These are phyloP conservation scores for Acestrorhynchus altus DNA, from an alignment of 2,797 vertebrate species.

Conservation along the genomic window DNA sequence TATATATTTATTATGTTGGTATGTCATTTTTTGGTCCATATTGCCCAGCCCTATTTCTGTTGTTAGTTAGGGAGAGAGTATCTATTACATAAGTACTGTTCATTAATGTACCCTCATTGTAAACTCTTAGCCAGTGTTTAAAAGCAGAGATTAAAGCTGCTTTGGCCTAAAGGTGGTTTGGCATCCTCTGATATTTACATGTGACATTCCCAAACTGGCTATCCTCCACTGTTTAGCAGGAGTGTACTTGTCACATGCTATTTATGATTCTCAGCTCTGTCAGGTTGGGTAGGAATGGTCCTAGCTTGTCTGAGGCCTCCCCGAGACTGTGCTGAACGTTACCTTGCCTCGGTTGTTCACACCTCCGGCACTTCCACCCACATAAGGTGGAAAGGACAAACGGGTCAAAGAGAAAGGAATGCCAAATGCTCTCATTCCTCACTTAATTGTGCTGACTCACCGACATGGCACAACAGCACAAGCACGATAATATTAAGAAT, in stretches of 20 bases:
- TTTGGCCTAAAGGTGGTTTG: no score
- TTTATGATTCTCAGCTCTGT: not conserved
- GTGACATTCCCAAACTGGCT: not conserved
- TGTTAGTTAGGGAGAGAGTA: no score
- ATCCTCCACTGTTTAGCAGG: not conserved
- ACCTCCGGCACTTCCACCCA: not conserved
- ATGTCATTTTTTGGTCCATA: no score
- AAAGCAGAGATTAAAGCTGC: no score
- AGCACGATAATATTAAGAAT: no score
- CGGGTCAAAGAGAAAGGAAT: conserved; percentile 2
- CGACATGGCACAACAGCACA: not conserved
- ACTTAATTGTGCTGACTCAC: not conserved
- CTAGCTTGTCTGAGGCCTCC: not conserved
- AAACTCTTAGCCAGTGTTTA: no score
- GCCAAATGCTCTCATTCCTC: not conserved
- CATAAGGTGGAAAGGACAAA: not conserved
- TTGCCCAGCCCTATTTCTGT: no score
- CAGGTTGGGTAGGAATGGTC: conserved; percentile 7
- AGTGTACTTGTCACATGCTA: not conserved
- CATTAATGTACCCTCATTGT: no score
- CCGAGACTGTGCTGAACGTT: conserved; percentile 7
- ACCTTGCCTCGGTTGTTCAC: not conserved
- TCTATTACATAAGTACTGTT: no score
- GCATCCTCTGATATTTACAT: no score
- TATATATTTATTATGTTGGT: no score